Percentiles rank a stretch among this genome's conserved stretches.
Evolutionary conservation across 2,888 invertebrate genomes (phyloP).

Genomic region (Lasioglossum malachurum): DNA sequence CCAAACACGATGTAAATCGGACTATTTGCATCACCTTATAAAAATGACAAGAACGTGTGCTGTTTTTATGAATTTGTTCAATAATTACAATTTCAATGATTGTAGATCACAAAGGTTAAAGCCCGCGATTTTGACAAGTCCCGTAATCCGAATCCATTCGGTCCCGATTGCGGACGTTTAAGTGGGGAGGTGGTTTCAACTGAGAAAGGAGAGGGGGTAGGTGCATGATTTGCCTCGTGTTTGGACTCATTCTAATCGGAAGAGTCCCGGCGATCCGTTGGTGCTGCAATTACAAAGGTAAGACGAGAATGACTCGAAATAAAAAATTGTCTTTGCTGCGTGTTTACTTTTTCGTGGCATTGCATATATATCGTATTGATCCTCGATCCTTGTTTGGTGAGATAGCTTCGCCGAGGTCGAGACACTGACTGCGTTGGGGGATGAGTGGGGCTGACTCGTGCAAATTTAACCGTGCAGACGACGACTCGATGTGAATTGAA

Average conservation of each 20-base stretch:
- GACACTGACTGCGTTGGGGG: background rate
- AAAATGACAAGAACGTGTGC: too few relatives aligned
- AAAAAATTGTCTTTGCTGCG: background rate
- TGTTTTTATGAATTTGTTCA: too few relatives aligned
- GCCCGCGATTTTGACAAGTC: too few relatives aligned
- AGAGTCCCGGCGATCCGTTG: background rate
- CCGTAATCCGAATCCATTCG: too few relatives aligned
- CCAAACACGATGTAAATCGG: background rate
- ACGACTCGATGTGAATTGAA: background rate
- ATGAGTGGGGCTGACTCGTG: slow-evolving; percentile 2
- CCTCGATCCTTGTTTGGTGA: background rate
- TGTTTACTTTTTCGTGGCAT: background rate
- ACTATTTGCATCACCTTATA: background rate
- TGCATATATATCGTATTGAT: background rate
- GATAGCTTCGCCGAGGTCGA: background rate
- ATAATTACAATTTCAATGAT: too few relatives aligned
- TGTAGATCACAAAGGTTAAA: too few relatives aligned
- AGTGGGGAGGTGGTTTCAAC: background rate
- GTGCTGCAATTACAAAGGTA: background rate
- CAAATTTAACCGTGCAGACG: background rate
- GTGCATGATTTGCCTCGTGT: background rate
- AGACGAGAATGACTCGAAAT: background rate
- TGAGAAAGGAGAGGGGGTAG: background rate
- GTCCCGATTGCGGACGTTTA: too few relatives aligned
- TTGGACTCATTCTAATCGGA: background rate